A percentile compares a stretch with the other conserved stretches of the same genome.
phyloP scores from a whole-genome alignment of 2,888 invertebrate genomes.

The Fabriciana adippe region DNA sequence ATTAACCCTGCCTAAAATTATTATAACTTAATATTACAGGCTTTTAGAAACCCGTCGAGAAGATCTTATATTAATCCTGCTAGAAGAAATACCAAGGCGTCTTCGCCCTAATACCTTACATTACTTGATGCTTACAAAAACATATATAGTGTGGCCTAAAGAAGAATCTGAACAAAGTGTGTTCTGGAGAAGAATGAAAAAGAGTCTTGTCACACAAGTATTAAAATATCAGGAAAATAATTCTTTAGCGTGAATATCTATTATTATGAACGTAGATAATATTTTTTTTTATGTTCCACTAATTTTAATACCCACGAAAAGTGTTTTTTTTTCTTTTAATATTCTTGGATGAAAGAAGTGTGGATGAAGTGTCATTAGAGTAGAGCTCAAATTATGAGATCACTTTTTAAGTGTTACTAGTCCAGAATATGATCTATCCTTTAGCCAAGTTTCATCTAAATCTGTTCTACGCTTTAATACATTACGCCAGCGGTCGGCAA shows the following conservation, averaged over 20 bases:
- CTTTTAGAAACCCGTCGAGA: constrained; percentile 84
- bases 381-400: too few relatives aligned
- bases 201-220: constrained; percentile 58
- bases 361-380: too few relatives aligned
- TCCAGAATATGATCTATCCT: too few relatives aligned
- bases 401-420: too few relatives aligned
- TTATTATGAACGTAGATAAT: neutral
- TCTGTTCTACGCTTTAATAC: too few relatives aligned
- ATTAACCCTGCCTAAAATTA: neutral
- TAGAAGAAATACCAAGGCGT: constrained; percentile 84
- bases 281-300: too few relatives aligned
- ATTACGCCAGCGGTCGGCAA: too few relatives aligned
- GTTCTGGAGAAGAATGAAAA: constrained; percentile 75
- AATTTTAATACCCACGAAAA: too few relatives aligned
- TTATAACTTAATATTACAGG: constrained; percentile 53
- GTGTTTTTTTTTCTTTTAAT: too few relatives aligned
- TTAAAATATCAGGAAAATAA: constrained; percentile 53
- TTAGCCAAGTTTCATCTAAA: too few relatives aligned
- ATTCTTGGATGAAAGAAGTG: too few relatives aligned
- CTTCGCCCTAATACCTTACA: constrained; percentile 84
- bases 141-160: constrained; percentile 86
- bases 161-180: constrained; percentile 52
- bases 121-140: constrained; percentile 86
- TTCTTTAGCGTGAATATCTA: constrained; percentile 54
- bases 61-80: constrained; percentile 83